These are phyloP conservation scores for Cassiopea andromeda DNA, from an alignment of 30 jellyfish, hydroid and myxozoan genomes.

Conservation along the genomic window DNA sequence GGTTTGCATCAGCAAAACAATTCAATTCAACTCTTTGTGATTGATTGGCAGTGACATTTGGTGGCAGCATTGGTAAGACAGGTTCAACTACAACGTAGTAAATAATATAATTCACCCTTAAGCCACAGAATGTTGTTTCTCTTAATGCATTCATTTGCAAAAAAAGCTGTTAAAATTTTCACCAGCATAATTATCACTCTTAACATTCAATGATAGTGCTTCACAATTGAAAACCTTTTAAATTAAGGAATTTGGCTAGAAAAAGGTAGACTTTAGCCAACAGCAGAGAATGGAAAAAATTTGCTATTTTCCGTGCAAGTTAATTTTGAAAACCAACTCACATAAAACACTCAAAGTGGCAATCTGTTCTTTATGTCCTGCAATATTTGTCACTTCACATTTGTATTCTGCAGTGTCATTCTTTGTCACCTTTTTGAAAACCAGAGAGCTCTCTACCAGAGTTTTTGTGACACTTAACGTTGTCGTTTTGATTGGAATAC, in stretches of 20 bases:
- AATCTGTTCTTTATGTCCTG: conserved; percentile 38
- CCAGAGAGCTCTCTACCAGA: conserved; percentile 51
- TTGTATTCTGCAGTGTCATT: conserved; percentile 66
- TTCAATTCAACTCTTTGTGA: conserved; percentile 33
- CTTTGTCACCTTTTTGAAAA: conserved; percentile 29
- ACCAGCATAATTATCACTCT: too few species aligned
- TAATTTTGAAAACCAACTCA: conserved; percentile 26
- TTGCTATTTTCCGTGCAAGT: neutral
- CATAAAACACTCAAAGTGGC: conserved; percentile 68
- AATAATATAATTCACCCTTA: too few species aligned
- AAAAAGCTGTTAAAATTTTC: too few species aligned
- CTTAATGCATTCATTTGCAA: too few species aligned
- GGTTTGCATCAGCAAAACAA: conserved; percentile 81
- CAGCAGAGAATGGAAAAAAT: too few species aligned
- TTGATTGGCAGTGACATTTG: conserved; percentile 66
- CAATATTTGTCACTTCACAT: conserved; percentile 73
- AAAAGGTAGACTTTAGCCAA: too few species aligned
- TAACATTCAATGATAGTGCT: too few species aligned
- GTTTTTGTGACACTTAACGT: conserved; percentile 35
- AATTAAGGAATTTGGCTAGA: too few species aligned
- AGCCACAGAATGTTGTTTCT: too few species aligned
- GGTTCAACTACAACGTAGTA: conserved; percentile 47
- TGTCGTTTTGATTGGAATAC: conserved; percentile 4
- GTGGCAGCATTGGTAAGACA: conserved; percentile 23
- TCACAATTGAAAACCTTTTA: too few species aligned